phyloP scores from a whole-genome alignment of 2,113 vertebrate genomes.

The Pheucticus melanocephalus region DNA sequence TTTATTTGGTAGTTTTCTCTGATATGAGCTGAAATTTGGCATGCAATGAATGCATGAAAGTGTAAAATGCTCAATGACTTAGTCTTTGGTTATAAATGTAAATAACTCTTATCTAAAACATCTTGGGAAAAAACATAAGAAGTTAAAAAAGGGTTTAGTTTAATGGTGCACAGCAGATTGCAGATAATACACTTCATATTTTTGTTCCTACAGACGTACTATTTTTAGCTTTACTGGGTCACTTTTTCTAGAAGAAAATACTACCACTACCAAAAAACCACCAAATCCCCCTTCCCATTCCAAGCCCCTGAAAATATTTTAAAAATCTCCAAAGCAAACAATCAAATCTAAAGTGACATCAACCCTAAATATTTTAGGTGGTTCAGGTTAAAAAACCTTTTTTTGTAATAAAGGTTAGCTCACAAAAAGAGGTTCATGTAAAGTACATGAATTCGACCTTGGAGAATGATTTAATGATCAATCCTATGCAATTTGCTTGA shows the following conservation, averaged over 20 bases:
- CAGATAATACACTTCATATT: background rate
- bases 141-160: background rate
- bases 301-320: background rate
- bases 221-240: background rate
- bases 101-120: background rate
- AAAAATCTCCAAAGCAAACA: accelerated
- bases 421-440: background rate
- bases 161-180: background rate
- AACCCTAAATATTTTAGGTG: background rate
- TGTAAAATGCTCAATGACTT: background rate
- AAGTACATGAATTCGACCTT: background rate
- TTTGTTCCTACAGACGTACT: background rate
- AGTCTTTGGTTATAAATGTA: background rate
- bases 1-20: background rate
- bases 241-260: background rate
- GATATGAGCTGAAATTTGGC: background rate
- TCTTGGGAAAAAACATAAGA: background rate
- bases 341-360: background rate
- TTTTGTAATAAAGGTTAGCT: too few relatives aligned
- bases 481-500: accelerated
- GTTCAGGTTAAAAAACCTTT: background rate
- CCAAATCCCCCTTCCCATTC: background rate
- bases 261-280: background rate
- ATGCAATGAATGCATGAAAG: background rate
- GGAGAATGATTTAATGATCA: background rate